Evolutionary conservation across 1,140 invertebrate genomes (phyloP).

Genomic region (Stegodyphus dumicola): DNA sequence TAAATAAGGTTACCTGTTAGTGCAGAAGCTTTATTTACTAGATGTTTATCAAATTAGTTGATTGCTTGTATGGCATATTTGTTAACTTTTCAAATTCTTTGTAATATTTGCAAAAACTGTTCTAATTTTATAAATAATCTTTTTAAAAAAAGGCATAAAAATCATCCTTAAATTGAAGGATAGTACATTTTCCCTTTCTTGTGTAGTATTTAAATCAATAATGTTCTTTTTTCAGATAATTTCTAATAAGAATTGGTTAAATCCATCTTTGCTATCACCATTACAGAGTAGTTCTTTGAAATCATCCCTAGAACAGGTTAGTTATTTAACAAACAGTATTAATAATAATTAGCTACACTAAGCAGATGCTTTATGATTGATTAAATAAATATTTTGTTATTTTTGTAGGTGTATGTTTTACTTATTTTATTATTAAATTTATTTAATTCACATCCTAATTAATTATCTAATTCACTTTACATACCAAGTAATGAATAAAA

Average conservation of each 20-base stretch:
- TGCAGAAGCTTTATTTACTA: no score
- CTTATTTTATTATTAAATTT: neutral
- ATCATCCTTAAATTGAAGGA: neutral
- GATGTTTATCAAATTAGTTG: no score
- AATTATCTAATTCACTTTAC: neutral
- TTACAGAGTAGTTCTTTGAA: slow-evolving; percentile 62
- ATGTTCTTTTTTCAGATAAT: slow-evolving; percentile 61
- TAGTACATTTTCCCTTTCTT: neutral
- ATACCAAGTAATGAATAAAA: no score
- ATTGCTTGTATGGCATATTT: no score
- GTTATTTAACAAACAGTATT: neutral
- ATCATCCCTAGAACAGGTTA: slow-evolving; percentile 62
- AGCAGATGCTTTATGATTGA: neutral
- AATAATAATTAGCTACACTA: neutral
- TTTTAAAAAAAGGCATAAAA: no score
- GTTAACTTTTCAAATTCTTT: no score
- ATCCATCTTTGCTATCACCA: slow-evolving; percentile 62
- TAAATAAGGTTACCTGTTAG: no score
- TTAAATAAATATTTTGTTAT: neutral
- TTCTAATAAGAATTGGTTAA: slow-evolving; percentile 64
- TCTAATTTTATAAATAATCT: no score
- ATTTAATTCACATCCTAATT: neutral
- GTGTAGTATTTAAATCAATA: neutral
- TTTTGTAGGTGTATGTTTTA: neutral
- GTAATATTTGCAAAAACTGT: no score